Conservation (phyloP, 1,140 invertebrate genomes). For the Zophobas morio region DNA sequence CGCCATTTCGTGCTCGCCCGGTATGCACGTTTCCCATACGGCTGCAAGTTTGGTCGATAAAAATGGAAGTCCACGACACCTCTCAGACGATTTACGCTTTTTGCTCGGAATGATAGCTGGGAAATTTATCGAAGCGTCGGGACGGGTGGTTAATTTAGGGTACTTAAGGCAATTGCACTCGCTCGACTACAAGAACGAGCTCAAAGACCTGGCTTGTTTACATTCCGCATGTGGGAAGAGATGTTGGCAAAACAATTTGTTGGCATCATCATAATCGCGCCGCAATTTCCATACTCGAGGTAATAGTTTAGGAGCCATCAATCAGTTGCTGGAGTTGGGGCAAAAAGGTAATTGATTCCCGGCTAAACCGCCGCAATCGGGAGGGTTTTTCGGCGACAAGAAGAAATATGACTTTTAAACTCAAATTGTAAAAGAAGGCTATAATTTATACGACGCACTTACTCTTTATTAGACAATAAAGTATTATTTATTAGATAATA, state of each 20-base stretch:
- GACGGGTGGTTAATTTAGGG: neutral
- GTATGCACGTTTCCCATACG: constrained; percentile 4
- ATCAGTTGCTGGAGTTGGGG: neutral
- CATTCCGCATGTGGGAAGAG: constrained; percentile 9
- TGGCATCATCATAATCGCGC: constrained; percentile 2
- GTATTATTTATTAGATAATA: too few species aligned
- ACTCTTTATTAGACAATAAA: too few species aligned
- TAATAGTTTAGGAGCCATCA: neutral
- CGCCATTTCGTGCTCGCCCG: constrained; percentile 1
- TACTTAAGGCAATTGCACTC: constrained; percentile 6
- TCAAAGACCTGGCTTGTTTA: constrained; percentile 13
- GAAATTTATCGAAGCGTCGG: neutral
- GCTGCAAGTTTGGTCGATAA: constrained; percentile 1
- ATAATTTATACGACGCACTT: too few species aligned
- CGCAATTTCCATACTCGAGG: neutral
- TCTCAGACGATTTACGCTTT: neutral
- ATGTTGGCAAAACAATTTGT: constrained; percentile 12
- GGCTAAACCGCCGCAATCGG: too few species aligned
- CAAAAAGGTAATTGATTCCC: too few species aligned
- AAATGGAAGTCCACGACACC: neutral
- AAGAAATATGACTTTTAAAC: too few species aligned
- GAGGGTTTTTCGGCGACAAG: too few species aligned
- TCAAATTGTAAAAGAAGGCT: too few species aligned
- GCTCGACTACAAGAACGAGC: neutral
- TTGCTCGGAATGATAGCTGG: neutral